Evolutionary conservation across 2,888 invertebrate genomes (phyloP).

Genomic region (Tetropium fuscum): DNA sequence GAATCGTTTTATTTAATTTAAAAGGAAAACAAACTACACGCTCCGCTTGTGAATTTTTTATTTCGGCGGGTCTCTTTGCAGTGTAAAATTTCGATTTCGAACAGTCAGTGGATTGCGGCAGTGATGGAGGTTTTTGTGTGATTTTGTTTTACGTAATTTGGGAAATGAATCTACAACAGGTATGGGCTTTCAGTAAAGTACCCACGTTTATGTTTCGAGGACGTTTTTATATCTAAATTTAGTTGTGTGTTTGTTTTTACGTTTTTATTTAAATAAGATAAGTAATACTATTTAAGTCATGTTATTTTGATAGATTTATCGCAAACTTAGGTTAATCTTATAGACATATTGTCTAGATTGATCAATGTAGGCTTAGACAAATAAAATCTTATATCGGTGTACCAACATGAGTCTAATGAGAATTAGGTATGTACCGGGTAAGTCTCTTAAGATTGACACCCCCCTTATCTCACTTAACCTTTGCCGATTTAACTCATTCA

Average conservation of each 20-base stretch:
- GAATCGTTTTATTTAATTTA: background rate
- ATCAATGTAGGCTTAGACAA: no score
- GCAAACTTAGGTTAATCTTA: background rate
- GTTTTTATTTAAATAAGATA: background rate
- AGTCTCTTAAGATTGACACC: no score
- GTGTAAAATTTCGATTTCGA: background rate
- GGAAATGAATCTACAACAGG: slow-evolving; percentile 38
- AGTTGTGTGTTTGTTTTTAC: background rate
- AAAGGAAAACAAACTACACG: background rate
- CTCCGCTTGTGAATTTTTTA: no score
- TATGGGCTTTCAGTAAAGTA: slow-evolving; percentile 15
- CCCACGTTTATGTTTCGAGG: slow-evolving; percentile 3
- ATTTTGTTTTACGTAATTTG: slow-evolving; percentile 14
- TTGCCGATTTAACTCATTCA: no score
- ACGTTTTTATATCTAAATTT: background rate
- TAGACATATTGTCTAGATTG: background rate
- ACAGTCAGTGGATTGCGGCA: background rate
- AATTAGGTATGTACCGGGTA: no score
- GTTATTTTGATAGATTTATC: background rate
- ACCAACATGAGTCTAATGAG: no score
- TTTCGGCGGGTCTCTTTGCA: background rate
- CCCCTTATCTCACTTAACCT: no score
- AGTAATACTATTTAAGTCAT: background rate
- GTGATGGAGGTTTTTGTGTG: background rate
- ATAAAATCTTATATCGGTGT: no score